Conservation (phyloP, 64 coral and sea anemone species). For the Actinia equina region DNA sequence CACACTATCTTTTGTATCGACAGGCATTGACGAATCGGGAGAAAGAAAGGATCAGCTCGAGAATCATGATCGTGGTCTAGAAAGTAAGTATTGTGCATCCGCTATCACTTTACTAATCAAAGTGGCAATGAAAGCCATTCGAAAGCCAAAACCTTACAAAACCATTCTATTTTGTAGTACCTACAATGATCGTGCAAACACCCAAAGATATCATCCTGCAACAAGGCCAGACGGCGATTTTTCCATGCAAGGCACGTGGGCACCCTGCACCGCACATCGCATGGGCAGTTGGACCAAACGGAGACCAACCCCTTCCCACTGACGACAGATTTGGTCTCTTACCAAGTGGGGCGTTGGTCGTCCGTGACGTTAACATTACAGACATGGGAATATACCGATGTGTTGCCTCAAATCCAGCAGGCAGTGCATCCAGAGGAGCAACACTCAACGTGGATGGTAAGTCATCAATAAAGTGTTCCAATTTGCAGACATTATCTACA, state of each 20-base stretch:
- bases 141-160: background rate
- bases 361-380: conserved; percentile 63
- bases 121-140: background rate
- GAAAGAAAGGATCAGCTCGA: background rate
- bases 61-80: conserved; percentile 7
- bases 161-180: conserved; percentile 43
- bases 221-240: conserved; percentile 69
- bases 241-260: conserved; percentile 88
- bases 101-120: no score
- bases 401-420: conserved; percentile 84
- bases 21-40: background rate
- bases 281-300: conserved; percentile 85
- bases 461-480: background rate
- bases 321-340: conserved; percentile 67
- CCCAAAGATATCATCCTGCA: conserved; percentile 55
- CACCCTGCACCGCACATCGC: conserved; percentile 91
- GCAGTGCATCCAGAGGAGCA: conserved; percentile 54
- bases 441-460: conserved; percentile 63
- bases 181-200: conserved; percentile 64
- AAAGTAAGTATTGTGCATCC: background rate
- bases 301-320: conserved; percentile 80
- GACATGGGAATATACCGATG: conserved; percentile 85
- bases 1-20: background rate
- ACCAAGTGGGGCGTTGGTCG: conserved; percentile 62
- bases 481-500: background rate